Evolutionary conservation across 2,888 invertebrate genomes (phyloP), one percentile per base, ranked within the genome.

Genomic region (Anoplius nigerrimus): DNA sequence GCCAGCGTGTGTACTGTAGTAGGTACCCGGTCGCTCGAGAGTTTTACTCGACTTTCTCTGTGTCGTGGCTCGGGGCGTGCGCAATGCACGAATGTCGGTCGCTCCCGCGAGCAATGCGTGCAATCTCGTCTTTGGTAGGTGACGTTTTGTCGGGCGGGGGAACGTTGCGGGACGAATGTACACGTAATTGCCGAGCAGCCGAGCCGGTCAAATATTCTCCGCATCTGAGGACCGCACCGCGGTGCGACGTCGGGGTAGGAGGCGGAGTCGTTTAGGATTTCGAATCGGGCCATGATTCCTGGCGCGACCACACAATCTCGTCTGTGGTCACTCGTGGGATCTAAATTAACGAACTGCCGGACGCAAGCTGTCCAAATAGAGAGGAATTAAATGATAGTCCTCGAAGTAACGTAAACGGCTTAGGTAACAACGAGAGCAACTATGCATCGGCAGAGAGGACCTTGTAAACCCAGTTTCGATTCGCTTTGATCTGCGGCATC

Each of bases 271-370:
- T 72, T 70, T 69, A 66, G 69, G 74, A 74, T 79, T 74, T 71
- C 75, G 66, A 70, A 75, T 76, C 76, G 52, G 66, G 74, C 74
- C 76, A 71, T 72, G 79, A 78, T 74, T 75, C 79, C 74, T 74
- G 68, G 71, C 51, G 57, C 73, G 42, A 78, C 78, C 78, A 69
- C 78, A 76, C 73, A 78, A 78, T 78, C 76, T 79, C 79, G 74
- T 72, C 74, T 62, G 78, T 66, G 78, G 78, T 78, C 79, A 74
- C 74, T 69, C 71, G 74, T 69, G 76, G 76, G 74, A 79, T 76
- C 76, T 69, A 71, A 79, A 76, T 74, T 78, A 78, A 78, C 76
- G 76, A 79, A 78, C 76, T 71, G 79, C 71, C 63, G 53, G 63
- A 74, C 69, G 69, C 66, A 63, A 58, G 53, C 67, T 63, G 59